A percentile compares a stretch with the other conserved stretches of the same genome.
Conservation (phyloP, 2,888 invertebrate genomes). For the Drosophila pullipes region DNA sequence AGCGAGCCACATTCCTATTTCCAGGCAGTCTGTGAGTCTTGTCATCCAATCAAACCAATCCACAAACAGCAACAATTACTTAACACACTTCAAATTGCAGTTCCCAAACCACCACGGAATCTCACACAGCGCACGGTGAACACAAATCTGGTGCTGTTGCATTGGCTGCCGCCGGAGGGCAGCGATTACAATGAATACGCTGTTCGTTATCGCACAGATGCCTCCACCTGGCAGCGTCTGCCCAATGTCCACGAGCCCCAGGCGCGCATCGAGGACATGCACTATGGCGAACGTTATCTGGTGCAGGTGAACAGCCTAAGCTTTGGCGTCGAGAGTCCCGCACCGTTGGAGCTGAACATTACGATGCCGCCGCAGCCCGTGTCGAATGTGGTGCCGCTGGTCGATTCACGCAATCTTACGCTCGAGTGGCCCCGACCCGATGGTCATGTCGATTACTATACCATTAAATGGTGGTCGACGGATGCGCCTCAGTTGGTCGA, state of each 20-base stretch:
- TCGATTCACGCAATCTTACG: conserved; percentile 95
- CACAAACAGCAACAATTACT: neutral
- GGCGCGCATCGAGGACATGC: conserved; percentile 93
- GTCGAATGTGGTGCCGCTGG: conserved; percentile 91
- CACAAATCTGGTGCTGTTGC: conserved; percentile 92
- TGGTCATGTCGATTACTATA: conserved; percentile 94
- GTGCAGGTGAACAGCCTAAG: conserved; percentile 95
- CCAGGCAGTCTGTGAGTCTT: conserved; percentile 94
- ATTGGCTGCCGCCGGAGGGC: conserved; percentile 89
- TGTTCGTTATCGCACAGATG: conserved; percentile 92
- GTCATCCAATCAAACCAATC: neutral
- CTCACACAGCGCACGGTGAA: conserved; percentile 91
- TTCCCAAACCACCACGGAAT: conserved; percentile 92
- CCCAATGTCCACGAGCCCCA: conserved; percentile 89
- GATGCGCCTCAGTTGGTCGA: conserved; percentile 86
- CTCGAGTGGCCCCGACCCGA: conserved; percentile 95
- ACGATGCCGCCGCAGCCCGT: conserved; percentile 95
- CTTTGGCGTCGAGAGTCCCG: conserved; percentile 92
- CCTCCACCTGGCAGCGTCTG: conserved; percentile 90
- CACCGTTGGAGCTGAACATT: conserved; percentile 92
- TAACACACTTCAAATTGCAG: conserved; percentile 83
- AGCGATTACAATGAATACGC: conserved; percentile 91
- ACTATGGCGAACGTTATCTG: conserved; percentile 94
- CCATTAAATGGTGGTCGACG: conserved; percentile 91
- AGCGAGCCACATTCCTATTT: conserved; percentile 95